Evolutionary conservation across 1,140 invertebrate genomes (phyloP).

Genomic region (Trachymyrmex septentrionalis): DNA sequence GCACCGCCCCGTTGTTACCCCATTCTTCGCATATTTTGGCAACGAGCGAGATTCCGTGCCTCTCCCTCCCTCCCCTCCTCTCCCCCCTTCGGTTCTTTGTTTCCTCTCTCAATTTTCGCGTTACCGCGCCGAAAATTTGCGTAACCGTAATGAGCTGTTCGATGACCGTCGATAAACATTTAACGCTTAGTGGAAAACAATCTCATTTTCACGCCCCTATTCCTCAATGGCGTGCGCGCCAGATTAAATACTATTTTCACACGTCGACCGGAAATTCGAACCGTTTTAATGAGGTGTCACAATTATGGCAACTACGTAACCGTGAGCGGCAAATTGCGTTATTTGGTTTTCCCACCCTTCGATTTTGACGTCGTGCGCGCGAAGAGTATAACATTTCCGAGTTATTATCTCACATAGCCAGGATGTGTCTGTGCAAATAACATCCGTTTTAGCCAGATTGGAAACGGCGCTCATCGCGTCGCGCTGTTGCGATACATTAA

Average conservation of each 20-base stretch:
- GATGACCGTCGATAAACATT: conserved; percentile 58
- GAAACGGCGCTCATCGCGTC: neutral
- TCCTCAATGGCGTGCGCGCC: conserved; percentile 27
- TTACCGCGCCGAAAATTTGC: conserved; percentile 55
- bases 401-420: conserved; percentile 33
- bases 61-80: no score
- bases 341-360: conserved; percentile 26
- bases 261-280: conserved; percentile 31
- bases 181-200: conserved; percentile 57
- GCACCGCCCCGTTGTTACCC: conserved; percentile 41
- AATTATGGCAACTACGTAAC: conserved; percentile 1
- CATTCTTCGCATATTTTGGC: conserved; percentile 64
- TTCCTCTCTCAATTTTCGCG: conserved; percentile 50
- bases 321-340: conserved; percentile 37
- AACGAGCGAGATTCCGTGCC: conserved; percentile 45
- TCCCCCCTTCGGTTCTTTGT: conserved; percentile 50
- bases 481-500: conserved; percentile 3
- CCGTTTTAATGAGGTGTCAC: conserved; percentile 47
- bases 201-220: conserved; percentile 35
- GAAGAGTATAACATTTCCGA: conserved; percentile 25
- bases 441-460: conserved; percentile 44
- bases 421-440: conserved; percentile 36
- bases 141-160: conserved; percentile 60
- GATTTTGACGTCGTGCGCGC: neutral
- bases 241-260: conserved; percentile 46